Conservation (phyloP, 2,113 vertebrate species). For the Morone chrysops region DNA sequence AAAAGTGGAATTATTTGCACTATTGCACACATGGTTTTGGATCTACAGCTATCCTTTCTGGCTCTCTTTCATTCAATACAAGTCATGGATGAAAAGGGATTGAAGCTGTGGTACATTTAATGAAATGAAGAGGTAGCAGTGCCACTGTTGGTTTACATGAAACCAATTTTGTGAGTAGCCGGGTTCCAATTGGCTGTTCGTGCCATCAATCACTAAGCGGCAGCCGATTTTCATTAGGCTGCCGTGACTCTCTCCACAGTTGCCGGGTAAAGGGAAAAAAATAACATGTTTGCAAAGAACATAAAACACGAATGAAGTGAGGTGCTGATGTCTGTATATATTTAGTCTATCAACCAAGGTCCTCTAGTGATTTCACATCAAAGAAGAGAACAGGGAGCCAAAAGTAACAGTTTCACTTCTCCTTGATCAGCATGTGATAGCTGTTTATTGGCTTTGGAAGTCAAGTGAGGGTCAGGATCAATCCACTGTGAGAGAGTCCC, state of each 20-base stretch:
- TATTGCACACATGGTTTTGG: slow-evolving; percentile 91
- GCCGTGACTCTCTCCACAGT: slow-evolving; percentile 52
- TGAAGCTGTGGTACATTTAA: slow-evolving; percentile 85
- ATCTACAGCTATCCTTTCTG: slow-evolving; percentile 83
- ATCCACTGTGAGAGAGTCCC: slow-evolving; percentile 59
- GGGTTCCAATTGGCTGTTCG: slow-evolving; percentile 88
- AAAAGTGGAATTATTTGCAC: slow-evolving; percentile 89
- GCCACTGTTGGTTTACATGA: slow-evolving; percentile 83
- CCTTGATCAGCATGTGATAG: slow-evolving; percentile 81
- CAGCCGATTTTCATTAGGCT: slow-evolving; percentile 85
- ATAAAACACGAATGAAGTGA: slow-evolving; percentile 70
- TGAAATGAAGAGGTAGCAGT: slow-evolving; percentile 87
- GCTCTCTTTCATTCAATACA: slow-evolving; percentile 56
- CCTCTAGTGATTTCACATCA: slow-evolving; percentile 78
- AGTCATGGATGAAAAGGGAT: slow-evolving; percentile 50
- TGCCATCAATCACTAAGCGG: slow-evolving; percentile 86
- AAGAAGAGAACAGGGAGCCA: slow-evolving; percentile 79
- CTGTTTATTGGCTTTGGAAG: slow-evolving; percentile 83
- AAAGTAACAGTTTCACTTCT: slow-evolving; percentile 83
- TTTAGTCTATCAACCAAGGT: slow-evolving; percentile 82
- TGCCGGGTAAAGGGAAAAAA: slow-evolving; percentile 47
- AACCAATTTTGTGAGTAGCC: slow-evolving; percentile 87
- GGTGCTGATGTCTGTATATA: slow-evolving; percentile 77
- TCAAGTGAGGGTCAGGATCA: slow-evolving; percentile 73
- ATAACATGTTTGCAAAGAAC: slow-evolving; percentile 70